phyloP scores from a whole-genome alignment of 2,888 invertebrate genomes.

The Creontiades dilutus region DNA sequence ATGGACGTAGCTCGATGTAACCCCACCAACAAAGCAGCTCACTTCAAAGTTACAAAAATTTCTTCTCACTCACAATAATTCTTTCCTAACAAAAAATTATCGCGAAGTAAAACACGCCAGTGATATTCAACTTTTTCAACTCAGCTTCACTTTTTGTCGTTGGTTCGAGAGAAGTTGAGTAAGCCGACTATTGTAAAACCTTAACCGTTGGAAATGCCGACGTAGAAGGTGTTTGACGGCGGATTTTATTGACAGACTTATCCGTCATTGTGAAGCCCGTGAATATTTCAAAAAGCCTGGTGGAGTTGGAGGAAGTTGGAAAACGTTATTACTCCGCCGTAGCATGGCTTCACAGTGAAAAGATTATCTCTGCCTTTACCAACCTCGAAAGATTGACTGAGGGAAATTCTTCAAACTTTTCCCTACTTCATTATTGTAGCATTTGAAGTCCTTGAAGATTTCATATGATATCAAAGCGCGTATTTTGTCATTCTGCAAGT shows the following conservation, averaged over 20 bases:
- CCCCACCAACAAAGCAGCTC: no score
- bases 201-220: constrained; percentile 10
- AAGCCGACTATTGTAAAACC: constrained; percentile 4
- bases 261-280: constrained; percentile 24
- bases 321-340: constrained; percentile 35
- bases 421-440: constrained; percentile 1
- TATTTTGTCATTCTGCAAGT: no score
- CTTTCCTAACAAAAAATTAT: not conserved
- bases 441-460: not conserved
- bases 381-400: constrained; percentile 9
- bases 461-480: not conserved
- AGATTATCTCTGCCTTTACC: constrained; percentile 34
- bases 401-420: constrained; percentile 8
- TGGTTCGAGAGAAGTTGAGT: not conserved
- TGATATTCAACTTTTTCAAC: not conserved
- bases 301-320: constrained; percentile 14
- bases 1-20: no score
- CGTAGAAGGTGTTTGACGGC: constrained; percentile 9
- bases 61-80: no score
- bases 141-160: not conserved
- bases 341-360: constrained; percentile 32
- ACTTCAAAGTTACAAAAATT: no score
- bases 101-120: not conserved
- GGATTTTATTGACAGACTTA: constrained; percentile 36
- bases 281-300: constrained; percentile 4